These are phyloP conservation scores for Anthopleura xanthogrammica DNA, from an alignment of 92 coral and sea anemone species.

Conservation along the genomic window DNA sequence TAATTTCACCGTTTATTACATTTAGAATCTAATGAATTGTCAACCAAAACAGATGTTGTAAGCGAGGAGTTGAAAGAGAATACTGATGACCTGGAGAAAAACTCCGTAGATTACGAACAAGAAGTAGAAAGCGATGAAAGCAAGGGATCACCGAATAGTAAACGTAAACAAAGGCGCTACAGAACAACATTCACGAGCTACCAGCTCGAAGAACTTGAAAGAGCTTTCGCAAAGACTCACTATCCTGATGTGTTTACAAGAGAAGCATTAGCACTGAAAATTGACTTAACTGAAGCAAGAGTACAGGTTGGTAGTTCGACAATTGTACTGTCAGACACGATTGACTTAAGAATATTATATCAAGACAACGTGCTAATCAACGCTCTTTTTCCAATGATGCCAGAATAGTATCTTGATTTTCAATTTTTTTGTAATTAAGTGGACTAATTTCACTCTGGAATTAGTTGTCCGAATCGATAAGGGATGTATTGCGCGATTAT, in stretches of 20 bases:
- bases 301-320: constrained; percentile 74
- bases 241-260: constrained; percentile 98
- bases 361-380: constrained; percentile 9
- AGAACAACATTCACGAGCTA: constrained; percentile 97
- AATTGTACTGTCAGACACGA: not conserved
- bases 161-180: constrained; percentile 94
- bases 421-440: constrained; percentile 69
- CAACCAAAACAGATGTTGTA: constrained; percentile 16
- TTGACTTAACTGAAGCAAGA: constrained; percentile 96
- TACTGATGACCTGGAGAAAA: constrained; percentile 45
- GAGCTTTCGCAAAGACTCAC: constrained; percentile 96
- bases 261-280: constrained; percentile 93
- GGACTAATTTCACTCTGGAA: constrained; percentile 65
- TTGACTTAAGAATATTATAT: constrained; percentile 6
- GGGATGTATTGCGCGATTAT: constrained; percentile 35
- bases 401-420: constrained; percentile 42
- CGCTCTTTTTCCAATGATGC: constrained; percentile 9
- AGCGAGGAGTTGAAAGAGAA: constrained; percentile 28
- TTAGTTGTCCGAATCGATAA: constrained; percentile 63
- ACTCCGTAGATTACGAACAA: constrained; percentile 42
- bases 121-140: constrained; percentile 55
- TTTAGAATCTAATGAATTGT: constrained; percentile 41
- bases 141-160: constrained; percentile 56
- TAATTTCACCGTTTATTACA: constrained; percentile 44
- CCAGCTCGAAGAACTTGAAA: constrained; percentile 92